phyloP scores from a whole-genome alignment of 1,140 invertebrate species.

The Drosophila saltans region DNA sequence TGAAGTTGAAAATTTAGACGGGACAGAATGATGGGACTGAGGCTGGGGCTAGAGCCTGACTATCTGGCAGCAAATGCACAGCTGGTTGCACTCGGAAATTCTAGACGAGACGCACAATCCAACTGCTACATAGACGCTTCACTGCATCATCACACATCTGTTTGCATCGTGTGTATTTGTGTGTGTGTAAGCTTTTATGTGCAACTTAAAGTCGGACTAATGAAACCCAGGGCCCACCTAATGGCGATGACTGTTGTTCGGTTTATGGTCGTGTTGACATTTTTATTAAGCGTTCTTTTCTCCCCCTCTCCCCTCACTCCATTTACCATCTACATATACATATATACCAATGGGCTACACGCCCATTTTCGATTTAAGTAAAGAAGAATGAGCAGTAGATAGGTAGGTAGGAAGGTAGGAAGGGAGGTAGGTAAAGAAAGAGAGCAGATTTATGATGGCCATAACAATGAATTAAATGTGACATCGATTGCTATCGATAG shows the following conservation, averaged over 20 bases:
- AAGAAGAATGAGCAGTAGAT: neutral
- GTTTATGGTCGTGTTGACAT: constrained; percentile 78
- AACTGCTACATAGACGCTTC: neutral
- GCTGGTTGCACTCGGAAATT: constrained; percentile 47
- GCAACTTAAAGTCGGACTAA: constrained; percentile 64
- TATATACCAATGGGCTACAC: neutral
- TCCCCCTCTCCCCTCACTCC: neutral
- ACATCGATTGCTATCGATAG: constrained; percentile 79
- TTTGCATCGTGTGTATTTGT: constrained; percentile 1
- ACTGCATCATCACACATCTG: neutral
- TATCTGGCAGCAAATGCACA: constrained; percentile 12
- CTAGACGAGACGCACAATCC: constrained; percentile 39
- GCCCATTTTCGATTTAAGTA: neutral
- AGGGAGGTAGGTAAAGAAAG: neutral
- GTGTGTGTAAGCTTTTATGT: constrained; percentile 60
- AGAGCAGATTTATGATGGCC: constrained; percentile 73
- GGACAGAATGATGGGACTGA: neutral
- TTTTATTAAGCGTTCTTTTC: constrained; percentile 70
- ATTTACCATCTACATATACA: constrained; percentile 7
- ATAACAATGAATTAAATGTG: constrained; percentile 81
- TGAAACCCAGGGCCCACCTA: constrained; percentile 55
- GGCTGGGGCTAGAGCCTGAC: neutral
- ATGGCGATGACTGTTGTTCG: constrained; percentile 60
- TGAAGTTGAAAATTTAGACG: constrained; percentile 3
- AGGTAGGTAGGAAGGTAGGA: neutral